phyloP scores from a whole-genome alignment of 2,797 vertebrate species.

The Clarias pachynema region DNA sequence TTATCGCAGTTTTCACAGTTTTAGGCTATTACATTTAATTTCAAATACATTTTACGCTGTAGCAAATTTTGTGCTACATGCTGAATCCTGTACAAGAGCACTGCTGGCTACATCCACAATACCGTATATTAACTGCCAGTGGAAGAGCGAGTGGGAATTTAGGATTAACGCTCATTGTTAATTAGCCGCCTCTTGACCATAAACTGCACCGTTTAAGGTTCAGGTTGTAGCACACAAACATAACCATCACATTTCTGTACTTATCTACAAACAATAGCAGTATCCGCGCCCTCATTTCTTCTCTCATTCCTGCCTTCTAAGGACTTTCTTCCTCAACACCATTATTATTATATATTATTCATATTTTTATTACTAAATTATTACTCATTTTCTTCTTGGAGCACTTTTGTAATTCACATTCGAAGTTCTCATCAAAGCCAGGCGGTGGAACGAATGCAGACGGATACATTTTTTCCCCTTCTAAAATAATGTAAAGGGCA shows the following conservation, averaged over 20 bases:
- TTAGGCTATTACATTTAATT: neutral
- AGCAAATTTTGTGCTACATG: neutral
- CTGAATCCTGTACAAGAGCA: no score
- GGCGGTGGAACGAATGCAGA: constrained; percentile 74
- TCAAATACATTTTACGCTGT: neutral
- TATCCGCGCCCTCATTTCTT: constrained; percentile 9
- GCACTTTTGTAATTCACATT: constrained; percentile 82
- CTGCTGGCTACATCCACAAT: neutral
- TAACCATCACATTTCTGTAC: neutral
- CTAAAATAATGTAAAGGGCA: constrained; percentile 76
- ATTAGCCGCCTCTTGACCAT: constrained; percentile 53
- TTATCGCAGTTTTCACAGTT: neutral
- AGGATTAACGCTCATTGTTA: constrained; percentile 51
- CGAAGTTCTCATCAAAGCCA: constrained; percentile 81
- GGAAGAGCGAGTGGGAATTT: no score
- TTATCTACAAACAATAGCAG: neutral
- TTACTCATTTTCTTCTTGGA: constrained; percentile 82
- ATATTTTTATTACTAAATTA: constrained; percentile 79
- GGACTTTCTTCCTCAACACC: constrained; percentile 75
- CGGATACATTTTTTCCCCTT: constrained; percentile 78
- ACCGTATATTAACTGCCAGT: no score
- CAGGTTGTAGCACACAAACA: neutral
- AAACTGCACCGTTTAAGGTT: neutral
- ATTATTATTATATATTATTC: constrained; percentile 83
- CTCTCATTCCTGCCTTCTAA: constrained; percentile 65